Base-by-base conservation (phyloP, 2,113 vertebrate species). In the Willisornis vidua region DNA sequence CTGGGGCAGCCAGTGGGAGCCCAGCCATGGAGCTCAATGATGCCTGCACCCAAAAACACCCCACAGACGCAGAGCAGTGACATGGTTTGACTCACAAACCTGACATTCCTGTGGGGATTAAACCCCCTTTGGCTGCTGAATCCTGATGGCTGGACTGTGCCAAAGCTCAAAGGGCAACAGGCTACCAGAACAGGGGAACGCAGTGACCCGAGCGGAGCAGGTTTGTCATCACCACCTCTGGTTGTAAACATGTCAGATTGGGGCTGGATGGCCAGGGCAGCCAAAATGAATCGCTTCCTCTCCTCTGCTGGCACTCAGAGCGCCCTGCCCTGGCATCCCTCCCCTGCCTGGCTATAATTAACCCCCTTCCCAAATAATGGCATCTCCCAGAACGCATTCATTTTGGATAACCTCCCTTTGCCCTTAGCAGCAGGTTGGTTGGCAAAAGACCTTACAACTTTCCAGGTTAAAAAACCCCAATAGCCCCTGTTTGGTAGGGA, bases 201-300 rank as follows among this genome's bases (percentile, higher is more conserved):
- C 1, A 0, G 51, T 33, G 88, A 94, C 89, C 51, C 6, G 2
- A 33, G 31, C 14, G 1, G 12, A 84, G 61, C 7, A 14, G 80
- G 59, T 78, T 66, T 49, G 28, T 73, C 58, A 10, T 92, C 89
- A 45, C 97, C 87, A 93, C 87, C 59, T 61, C 41, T 61, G 63
- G 61, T 97, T 96, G 96, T 97, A 98, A 98, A 98, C 92, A 95
- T 65, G 54, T 81, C 46, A 58, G 87, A 63, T 41, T 17, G 49
- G 67, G 59, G 39, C 81, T 43, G 31, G 14, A 19, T 58, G 75
- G 78, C 41, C 31, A 31, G 29, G 66, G 66, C 73, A 39, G 59
- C 79, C 20, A 23, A 90, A 91, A 87, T 78, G 20, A 76, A 75
- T 84, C 4, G 20, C 85, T 95, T 94, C 85, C 81, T 87, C 41